A percentile compares a stretch with the other conserved stretches of the same genome.
Evolutionary conservation across 2,888 invertebrate species (phyloP).

Genomic region (Coecobrya sp.): DNA sequence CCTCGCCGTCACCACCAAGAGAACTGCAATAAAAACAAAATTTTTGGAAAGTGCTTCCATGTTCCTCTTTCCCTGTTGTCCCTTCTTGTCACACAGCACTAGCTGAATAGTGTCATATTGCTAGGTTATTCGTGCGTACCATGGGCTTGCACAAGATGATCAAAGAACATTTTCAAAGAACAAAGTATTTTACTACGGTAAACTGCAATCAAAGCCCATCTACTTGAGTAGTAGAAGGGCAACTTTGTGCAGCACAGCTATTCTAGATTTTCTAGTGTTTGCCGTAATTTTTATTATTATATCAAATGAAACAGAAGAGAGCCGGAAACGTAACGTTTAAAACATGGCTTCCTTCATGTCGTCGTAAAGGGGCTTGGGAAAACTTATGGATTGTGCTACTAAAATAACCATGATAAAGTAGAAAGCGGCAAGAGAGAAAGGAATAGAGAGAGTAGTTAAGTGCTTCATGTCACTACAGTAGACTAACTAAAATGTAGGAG

Average conservation of each 20-base stretch:
- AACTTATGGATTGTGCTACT: conserved; percentile 49
- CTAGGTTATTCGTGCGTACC: conserved; percentile 47
- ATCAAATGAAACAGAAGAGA: neutral
- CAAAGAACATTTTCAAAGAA: conserved; percentile 57
- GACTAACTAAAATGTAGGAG: neutral
- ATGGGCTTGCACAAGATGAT: conserved; percentile 52
- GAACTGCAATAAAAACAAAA: conserved; percentile 19
- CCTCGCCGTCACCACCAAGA: neutral
- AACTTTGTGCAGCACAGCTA: neutral
- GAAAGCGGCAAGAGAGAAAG: neutral
- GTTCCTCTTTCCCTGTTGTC: neutral
- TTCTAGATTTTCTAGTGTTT: conserved; percentile 49
- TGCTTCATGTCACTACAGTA: conserved; percentile 31
- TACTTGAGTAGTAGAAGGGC: neutral
- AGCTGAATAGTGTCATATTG: conserved; percentile 43
- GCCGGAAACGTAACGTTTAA: conserved; percentile 40
- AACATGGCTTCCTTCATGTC: conserved; percentile 34
- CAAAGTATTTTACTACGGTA: conserved; percentile 42
- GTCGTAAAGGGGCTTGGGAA: conserved; percentile 20
- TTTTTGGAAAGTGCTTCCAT: conserved; percentile 10
- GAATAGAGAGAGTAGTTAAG: conserved; percentile 18
- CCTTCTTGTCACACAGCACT: neutral
- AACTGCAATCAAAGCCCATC: conserved; percentile 60
- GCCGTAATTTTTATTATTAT: conserved; percentile 51
- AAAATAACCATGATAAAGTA: conserved; percentile 54